Conservation (phyloP, 2,113 vertebrate species). For the Mastomys coucha region DNA sequence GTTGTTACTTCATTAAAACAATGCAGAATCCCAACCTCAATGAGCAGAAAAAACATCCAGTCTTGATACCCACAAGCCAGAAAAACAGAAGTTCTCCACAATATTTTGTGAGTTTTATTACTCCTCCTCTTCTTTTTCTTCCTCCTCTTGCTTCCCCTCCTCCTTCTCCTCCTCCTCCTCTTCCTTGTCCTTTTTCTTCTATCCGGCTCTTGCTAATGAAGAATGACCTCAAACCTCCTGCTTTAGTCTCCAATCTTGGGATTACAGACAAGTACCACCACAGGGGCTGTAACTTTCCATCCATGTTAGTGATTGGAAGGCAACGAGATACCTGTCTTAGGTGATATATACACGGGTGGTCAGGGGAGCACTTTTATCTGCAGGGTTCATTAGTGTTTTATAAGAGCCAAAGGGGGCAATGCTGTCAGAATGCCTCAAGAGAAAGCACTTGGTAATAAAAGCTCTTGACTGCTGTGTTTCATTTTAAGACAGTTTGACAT, state of each 20-base stretch:
- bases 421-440: background rate
- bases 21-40: background rate
- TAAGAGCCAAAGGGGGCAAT: background rate
- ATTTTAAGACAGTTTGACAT: background rate
- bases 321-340: background rate
- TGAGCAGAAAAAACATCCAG: background rate
- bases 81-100: background rate
- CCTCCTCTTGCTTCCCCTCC: background rate
- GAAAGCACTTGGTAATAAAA: conserved; percentile 3
- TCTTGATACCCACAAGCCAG: background rate
- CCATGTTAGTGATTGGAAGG: background rate
- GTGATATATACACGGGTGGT: background rate
- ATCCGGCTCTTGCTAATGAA: background rate
- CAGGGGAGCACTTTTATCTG: background rate
- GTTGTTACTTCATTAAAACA: background rate
- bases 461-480: background rate
- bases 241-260: background rate
- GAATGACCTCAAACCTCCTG: background rate
- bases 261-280: background rate
- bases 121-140: background rate
- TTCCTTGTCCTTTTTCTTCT: background rate
- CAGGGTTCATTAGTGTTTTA: background rate
- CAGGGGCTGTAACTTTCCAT: background rate
- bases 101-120: conserved; percentile 3
- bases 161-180: background rate